Evolutionary conservation across 2,888 invertebrate genomes (phyloP), one percentile per base, ranked within the genome.

Genomic region (Caenorhabditis angaria): DNA sequence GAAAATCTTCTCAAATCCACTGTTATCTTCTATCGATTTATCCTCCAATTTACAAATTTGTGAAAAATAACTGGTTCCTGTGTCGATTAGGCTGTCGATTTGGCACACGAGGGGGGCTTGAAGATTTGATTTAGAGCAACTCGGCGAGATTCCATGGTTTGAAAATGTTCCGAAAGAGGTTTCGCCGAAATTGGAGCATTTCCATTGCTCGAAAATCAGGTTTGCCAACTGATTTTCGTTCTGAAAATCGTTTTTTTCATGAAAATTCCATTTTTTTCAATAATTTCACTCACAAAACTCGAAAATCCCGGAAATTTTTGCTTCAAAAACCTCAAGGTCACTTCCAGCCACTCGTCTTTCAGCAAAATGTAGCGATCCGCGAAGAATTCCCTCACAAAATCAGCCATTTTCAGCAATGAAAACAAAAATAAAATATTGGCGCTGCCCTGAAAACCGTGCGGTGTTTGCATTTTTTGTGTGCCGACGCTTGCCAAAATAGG

Each of bases 141-240:
- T 28, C 18, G 41, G 27, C 27, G 50, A 35, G 51, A 72, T 58
- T 50, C 61, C 65, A 27, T 68, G 68, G 25, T 68, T 72, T 12
- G 51, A 64, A 25, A 72, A 72, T 8, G 48, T 57, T 18, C 68
- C 59, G 29, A 65, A 67, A 0, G 68, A 62, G 8, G 72, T 35
- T 18, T 25, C 4, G 22, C 25, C 55, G 25, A 72, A 54, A n/a
- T 61, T 20, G 10, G 68, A 58, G n/a, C 50, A 62, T 5, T 55
- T 53, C 72, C 72, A 72, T 61, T 72, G 72, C 22, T 72, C 68
- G n/a, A 72, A 64, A 6, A 72, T 58, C 2, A 72, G 20, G 35
- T 54, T 62, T 12, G 72, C 65, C 54, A 68, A 62, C n/a, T 55
- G 47, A 32, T 64, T 61, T 32, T 67, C 51, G 24, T 20, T 20